Evolutionary conservation across 1,140 invertebrate species (phyloP).

Genomic region (Philotrypesis tridentata): DNA sequence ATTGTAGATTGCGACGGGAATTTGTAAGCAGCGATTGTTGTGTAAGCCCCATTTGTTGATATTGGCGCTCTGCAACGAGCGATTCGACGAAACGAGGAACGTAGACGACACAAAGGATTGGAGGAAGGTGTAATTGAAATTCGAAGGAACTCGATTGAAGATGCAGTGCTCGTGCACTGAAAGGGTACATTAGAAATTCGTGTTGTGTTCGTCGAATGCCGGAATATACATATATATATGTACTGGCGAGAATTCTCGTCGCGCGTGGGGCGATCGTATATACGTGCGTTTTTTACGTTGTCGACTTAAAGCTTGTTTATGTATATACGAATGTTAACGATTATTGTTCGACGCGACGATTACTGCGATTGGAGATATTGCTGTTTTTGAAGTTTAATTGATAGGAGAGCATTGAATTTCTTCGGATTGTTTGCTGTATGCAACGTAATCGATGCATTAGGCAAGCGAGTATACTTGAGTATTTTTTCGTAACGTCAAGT

Average conservation of each 20-base stretch:
- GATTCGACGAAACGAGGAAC: conserved; percentile 3
- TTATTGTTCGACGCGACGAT: not conserved
- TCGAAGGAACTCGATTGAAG: conserved; percentile 59
- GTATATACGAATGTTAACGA: not conserved
- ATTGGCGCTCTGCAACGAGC: too few relatives aligned
- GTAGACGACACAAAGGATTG: not conserved
- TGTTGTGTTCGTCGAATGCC: conserved; percentile 58
- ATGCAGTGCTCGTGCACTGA: conserved; percentile 63
- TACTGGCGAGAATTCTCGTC: conserved; percentile 61
- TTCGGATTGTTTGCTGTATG: too few relatives aligned
- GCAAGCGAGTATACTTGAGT: too few relatives aligned
- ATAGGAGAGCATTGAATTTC: too few relatives aligned
- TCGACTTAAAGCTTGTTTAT: not conserved
- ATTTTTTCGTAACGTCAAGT: too few relatives aligned
- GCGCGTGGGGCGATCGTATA: conserved; percentile 45
- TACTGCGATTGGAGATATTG: not conserved
- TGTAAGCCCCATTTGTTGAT: not conserved
- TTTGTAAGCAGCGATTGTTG: not conserved
- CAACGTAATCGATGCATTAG: too few relatives aligned
- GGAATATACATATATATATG: too few relatives aligned
- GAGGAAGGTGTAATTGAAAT: conserved; percentile 10
- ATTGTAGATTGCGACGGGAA: not conserved
- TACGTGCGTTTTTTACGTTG: conserved; percentile 22
- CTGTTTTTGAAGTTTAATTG: too few relatives aligned
- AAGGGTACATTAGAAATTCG: conserved; percentile 68